Base-by-base conservation (phyloP, 2,888 invertebrate genomes). In the Dyspetes luteomarginatus region DNA sequence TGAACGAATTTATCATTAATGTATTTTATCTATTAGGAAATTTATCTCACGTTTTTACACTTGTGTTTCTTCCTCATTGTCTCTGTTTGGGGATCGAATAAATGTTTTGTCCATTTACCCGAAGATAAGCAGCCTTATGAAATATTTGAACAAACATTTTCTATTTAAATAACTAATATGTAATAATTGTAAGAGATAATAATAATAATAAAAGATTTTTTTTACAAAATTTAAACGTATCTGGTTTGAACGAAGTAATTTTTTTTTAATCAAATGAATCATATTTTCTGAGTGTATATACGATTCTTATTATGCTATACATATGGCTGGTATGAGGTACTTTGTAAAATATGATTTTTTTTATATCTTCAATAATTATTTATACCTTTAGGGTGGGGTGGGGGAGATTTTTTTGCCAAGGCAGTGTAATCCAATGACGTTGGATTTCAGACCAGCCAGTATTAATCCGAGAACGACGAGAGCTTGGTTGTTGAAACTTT, bases 401-500 rank as follows among this genome's bases (percentile, higher is more conserved):
- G 2, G n/a, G 24, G 26, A 69, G 28, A 7, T 4, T n/a, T 15
- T 24, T 15, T 56, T 58, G 72, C 22, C 22, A 12, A n/a, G 19
- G 17, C 36, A 50, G 48, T 60, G 43, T 72, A 71, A 80, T 67
- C 65, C 71, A 71, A 75, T 67, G 71, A 80, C 60, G 43, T 41
- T 71, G 50, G 60, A 22, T 76, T 62, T 30, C 30, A 30, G 28
- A 3, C 50, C 36, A n/a, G 50, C 28, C 30, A 43, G 74, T 65
- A 79, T 74, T 65, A 75, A 71, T 71, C 75, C 52, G 30, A 48
- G 24, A 56, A 30, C 52, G 28, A 74, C 64, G 48, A 56, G 52
- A 74, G 69, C 64, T 48, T 71, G 58, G 69, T 75, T 58, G 69
- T 65, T 71, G 55, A 64, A 75, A 80, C 71, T 80, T 80, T 75